Percentiles rank a stretch among this genome's conserved stretches.
phyloP scores from a whole-genome alignment of 64 coral and sea anemone genomes.

The Pocillopora verrucosa region DNA sequence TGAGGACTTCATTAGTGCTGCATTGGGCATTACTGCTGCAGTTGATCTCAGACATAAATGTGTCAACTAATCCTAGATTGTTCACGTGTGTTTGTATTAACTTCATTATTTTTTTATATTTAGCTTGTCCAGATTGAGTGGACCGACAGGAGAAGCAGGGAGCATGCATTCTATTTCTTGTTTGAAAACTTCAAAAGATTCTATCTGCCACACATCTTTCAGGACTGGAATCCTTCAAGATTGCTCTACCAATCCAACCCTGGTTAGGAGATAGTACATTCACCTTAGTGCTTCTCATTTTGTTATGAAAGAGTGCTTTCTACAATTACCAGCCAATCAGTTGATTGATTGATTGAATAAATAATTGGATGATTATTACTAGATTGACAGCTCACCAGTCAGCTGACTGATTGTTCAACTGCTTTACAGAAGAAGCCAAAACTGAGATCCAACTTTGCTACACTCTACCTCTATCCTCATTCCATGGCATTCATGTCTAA shows the following conservation, averaged over 20 bases:
- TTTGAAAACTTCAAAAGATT: conserved; percentile 94
- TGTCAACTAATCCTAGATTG: too few species aligned
- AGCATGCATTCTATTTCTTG: conserved; percentile 79
- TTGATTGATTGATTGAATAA: too few species aligned
- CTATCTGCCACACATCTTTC: conserved; percentile 90
- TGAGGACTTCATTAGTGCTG: background rate
- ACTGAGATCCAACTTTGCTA: too few species aligned
- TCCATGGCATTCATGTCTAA: background rate
- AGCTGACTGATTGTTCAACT: too few species aligned
- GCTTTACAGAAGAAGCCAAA: too few species aligned
- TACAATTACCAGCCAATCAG: too few species aligned
- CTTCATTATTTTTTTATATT: background rate
- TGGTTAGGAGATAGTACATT: conserved; percentile 36
- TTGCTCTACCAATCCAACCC: conserved; percentile 67
- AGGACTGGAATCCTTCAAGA: conserved; percentile 77
- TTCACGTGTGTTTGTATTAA: background rate
- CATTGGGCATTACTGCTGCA: background rate
- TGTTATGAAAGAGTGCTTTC: too few species aligned
- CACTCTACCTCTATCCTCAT: background rate
- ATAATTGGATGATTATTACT: too few species aligned
- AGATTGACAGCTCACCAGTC: too few species aligned
- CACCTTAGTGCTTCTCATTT: background rate
- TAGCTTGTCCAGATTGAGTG: conserved; percentile 85
- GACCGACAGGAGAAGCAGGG: conserved; percentile 72
- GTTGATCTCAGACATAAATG: too few species aligned